A percentile compares a stretch with the other conserved stretches of the same genome.
Evolutionary conservation across 1,140 invertebrate species (phyloP).

Genomic region (Euglossa dilemma): DNA sequence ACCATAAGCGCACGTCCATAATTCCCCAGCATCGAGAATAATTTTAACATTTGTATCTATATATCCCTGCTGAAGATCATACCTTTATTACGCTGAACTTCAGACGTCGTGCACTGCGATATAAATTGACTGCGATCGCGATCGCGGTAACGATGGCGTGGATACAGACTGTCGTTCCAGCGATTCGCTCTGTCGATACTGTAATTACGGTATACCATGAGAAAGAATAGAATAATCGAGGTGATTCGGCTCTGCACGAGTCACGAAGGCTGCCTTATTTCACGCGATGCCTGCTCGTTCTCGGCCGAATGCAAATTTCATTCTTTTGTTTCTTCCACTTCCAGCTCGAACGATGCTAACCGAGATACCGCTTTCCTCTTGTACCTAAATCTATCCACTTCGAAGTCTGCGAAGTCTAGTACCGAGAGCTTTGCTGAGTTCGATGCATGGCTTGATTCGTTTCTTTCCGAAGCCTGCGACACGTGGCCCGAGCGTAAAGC

Average conservation of each 20-base stretch:
- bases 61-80: constrained; percentile 26
- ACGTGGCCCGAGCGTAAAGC: not conserved
- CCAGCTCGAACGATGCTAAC: not conserved
- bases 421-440: constrained; percentile 45
- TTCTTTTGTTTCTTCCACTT: not conserved
- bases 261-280: constrained; percentile 12
- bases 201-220: not conserved
- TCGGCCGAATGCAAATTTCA: constrained; percentile 9
- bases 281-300: constrained; percentile 16
- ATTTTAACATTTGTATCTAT: constrained; percentile 19
- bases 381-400: not conserved
- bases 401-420: constrained; percentile 18
- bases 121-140: constrained; percentile 13
- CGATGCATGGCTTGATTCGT: constrained; percentile 60
- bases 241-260: not conserved
- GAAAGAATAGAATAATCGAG: not conserved
- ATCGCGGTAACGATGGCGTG: constrained; percentile 15
- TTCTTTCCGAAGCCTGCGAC: not conserved
- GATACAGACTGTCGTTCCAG: not conserved
- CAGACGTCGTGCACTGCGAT: constrained; percentile 31
- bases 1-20: constrained; percentile 67
- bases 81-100: constrained; percentile 10
- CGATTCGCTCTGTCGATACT: not conserved
- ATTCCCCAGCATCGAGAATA: constrained; percentile 44
- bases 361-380: constrained; percentile 9